Conservation (phyloP, 2,113 vertebrate genomes). For the Seriola aureovittata region DNA sequence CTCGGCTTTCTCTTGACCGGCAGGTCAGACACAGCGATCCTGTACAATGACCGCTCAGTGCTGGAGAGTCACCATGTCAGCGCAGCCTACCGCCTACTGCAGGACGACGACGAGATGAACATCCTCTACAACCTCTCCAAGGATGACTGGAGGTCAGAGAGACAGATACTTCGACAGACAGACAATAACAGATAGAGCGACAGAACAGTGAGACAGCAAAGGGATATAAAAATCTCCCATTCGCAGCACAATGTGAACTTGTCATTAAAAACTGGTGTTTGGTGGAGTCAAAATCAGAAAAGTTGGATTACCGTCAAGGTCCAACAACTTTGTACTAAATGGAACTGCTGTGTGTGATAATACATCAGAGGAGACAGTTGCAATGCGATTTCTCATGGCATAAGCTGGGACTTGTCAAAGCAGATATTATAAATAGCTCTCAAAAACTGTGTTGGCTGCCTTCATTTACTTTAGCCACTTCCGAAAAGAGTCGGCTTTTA, state of each 20-base stretch:
- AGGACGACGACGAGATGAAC: slow-evolving; percentile 99
- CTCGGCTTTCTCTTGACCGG: slow-evolving; percentile 5
- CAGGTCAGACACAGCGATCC: slow-evolving; percentile 96
- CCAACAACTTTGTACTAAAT: slow-evolving; percentile 33
- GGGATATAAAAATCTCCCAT: not conserved
- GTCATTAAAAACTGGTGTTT: slow-evolving; percentile 6
- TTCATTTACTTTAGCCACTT: slow-evolving; percentile 39
- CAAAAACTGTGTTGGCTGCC: slow-evolving; percentile 15
- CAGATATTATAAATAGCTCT: slow-evolving; percentile 55
- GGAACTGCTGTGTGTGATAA: slow-evolving; percentile 25
- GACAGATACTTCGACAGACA: not conserved
- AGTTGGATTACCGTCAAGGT: slow-evolving; percentile 43
- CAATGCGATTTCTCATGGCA: slow-evolving; percentile 24
- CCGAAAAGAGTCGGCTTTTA: slow-evolving; percentile 26
- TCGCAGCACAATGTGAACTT: slow-evolving; percentile 3
- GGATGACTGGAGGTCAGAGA: slow-evolving; percentile 97
- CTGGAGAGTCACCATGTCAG: slow-evolving; percentile 98
- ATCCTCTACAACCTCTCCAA: slow-evolving; percentile 98
- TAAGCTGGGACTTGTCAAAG: slow-evolving; percentile 45
- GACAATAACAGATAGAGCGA: not conserved
- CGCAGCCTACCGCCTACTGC: slow-evolving; percentile 93
- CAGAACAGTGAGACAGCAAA: slow-evolving; percentile 27
- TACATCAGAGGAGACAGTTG: slow-evolving; percentile 43
- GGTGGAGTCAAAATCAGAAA: slow-evolving; percentile 15
- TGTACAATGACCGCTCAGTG: slow-evolving; percentile 97